phyloP scores from a whole-genome alignment of 2,888 invertebrate genomes.

The Macrophya annulata region DNA sequence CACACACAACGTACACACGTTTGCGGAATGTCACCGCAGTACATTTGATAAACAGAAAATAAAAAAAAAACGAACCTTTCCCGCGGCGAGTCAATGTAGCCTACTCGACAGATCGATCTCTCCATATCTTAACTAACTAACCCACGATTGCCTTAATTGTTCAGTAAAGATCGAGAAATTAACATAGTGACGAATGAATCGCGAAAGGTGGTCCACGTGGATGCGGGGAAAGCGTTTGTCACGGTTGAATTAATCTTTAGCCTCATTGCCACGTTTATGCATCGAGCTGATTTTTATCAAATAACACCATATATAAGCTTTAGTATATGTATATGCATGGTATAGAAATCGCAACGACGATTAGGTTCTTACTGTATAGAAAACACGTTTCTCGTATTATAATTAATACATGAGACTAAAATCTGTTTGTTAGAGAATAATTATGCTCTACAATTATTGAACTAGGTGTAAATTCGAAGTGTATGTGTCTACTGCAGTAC shows the following conservation, averaged over 20 bases:
- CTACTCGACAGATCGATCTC: conserved; percentile 12
- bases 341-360: neutral
- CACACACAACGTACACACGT: neutral
- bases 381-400: neutral
- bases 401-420: neutral
- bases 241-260: neutral
- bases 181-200: conserved; percentile 16
- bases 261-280: neutral
- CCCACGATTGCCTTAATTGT: neutral
- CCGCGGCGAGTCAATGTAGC: neutral
- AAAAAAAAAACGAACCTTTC: neutral
- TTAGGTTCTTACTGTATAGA: neutral
- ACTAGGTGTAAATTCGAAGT: neutral
- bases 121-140: neutral
- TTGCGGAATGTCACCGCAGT: conserved; percentile 11
- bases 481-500: neutral
- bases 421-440: neutral
- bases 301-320: neutral
- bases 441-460: neutral
- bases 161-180: conserved; percentile 14
- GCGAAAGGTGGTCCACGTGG: conserved; percentile 7
- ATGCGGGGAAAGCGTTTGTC: neutral
- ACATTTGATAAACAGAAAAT: conserved; percentile 1
- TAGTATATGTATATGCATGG: neutral
- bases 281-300: neutral